These are phyloP conservation scores for Paedocypris micromegethes DNA, from an alignment of 2,797 vertebrate genomes.

Conservation along the genomic window DNA sequence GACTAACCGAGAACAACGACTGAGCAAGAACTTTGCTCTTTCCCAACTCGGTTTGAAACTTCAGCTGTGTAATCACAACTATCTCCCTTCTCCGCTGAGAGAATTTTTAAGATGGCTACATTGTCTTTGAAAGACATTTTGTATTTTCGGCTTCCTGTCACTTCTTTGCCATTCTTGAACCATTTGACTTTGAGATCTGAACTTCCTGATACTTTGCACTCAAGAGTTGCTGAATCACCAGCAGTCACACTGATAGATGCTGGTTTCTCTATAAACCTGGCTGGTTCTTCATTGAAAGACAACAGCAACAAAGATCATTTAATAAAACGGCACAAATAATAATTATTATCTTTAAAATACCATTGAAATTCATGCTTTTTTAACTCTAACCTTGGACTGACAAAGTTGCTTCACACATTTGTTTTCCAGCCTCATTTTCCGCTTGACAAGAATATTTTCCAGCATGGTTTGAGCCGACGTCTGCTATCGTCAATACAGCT, in stretches of 20 bases:
- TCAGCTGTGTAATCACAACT: slow-evolving; percentile 92
- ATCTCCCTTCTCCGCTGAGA: slow-evolving; percentile 82
- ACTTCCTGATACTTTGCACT: slow-evolving; percentile 87
- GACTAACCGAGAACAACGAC: slow-evolving; percentile 90
- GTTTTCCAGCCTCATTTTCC: slow-evolving; percentile 92
- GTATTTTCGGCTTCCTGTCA: slow-evolving; percentile 88
- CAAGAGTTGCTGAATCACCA: slow-evolving; percentile 87
- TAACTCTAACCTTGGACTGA: slow-evolving; percentile 88
- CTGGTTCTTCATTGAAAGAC: slow-evolving; percentile 78
- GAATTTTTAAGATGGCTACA: slow-evolving; percentile 85
- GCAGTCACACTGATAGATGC: slow-evolving; percentile 92
- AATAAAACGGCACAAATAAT: not conserved
- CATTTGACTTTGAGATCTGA: slow-evolving; percentile 93
- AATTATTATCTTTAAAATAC: slow-evolving; percentile 1
- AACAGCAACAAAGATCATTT: slow-evolving; percentile 52
- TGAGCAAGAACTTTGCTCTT: slow-evolving; percentile 84
- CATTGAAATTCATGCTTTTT: not conserved
- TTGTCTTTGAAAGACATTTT: slow-evolving; percentile 92
- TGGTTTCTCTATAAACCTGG: slow-evolving; percentile 86
- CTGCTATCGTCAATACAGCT: slow-evolving; percentile 74
- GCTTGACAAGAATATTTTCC: slow-evolving; percentile 90
- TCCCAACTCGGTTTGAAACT: slow-evolving; percentile 91
- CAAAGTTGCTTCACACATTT: slow-evolving; percentile 87
- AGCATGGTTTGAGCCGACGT: slow-evolving; percentile 76
- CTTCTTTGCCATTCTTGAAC: slow-evolving; percentile 87